A percentile compares a stretch with the other conserved stretches of the same genome.
phyloP scores from a whole-genome alignment of 1,140 invertebrate species.

The Calephelis virginiensis region DNA sequence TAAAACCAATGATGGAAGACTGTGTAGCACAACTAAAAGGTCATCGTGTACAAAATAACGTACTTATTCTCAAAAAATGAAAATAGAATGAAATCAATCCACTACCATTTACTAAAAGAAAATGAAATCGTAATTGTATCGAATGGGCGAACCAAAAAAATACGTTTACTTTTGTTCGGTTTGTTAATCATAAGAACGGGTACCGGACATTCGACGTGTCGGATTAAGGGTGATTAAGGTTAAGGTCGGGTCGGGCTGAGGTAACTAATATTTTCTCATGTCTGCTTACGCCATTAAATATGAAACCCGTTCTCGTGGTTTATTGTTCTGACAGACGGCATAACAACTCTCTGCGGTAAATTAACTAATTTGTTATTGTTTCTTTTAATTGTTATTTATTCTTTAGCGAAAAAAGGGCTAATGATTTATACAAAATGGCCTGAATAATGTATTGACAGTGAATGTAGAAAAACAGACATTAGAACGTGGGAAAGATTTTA shows the following conservation, averaged over 20 bases:
- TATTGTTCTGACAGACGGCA: slow-evolving; percentile 7
- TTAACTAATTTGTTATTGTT: background rate
- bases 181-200: slow-evolving; percentile 7
- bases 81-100: background rate
- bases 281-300: slow-evolving; percentile 5
- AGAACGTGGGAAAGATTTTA: too few relatives aligned
- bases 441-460: too few relatives aligned
- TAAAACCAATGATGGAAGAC: background rate
- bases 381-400: background rate
- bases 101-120: background rate
- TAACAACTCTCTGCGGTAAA: background rate
- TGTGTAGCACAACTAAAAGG: too few relatives aligned
- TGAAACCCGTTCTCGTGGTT: background rate
- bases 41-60: background rate
- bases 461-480: too few relatives aligned
- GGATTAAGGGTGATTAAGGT: slow-evolving; percentile 13
- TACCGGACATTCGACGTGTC: slow-evolving; percentile 14
- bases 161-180: slow-evolving; percentile 1
- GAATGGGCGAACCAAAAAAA: slow-evolving; percentile 3
- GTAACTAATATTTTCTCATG: slow-evolving; percentile 15
- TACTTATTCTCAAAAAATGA: background rate
- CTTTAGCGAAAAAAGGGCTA: too few relatives aligned
- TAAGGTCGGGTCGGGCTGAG: slow-evolving; percentile 11
- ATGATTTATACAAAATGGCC: too few relatives aligned
- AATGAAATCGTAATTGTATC: background rate